Evolutionary conservation across 2,797 vertebrate species (phyloP).

Genomic region (Prionace glauca): DNA sequence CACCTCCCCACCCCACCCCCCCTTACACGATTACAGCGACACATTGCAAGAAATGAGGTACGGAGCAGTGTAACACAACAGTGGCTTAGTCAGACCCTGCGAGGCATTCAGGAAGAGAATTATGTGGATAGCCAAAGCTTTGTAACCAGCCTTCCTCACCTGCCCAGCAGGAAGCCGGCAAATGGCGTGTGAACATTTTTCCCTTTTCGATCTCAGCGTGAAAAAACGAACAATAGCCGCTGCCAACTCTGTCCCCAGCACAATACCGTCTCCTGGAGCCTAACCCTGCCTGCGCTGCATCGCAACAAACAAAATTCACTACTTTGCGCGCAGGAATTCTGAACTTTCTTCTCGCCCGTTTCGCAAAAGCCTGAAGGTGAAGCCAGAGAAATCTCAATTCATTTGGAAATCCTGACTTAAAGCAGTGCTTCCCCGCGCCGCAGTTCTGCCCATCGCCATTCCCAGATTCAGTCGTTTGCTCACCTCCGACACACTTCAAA

Average conservation of each 20-base stretch:
- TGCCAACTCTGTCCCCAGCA: constrained; percentile 70
- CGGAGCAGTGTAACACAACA: constrained; percentile 47
- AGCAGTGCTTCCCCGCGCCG: background rate
- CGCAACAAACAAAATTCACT: constrained; percentile 51
- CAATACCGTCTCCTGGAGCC: constrained; percentile 60
- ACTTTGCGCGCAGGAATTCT: constrained; percentile 42
- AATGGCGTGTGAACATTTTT: constrained; percentile 86
- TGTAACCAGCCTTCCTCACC: constrained; percentile 72
- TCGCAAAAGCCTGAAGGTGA: background rate
- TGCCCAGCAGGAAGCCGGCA: constrained; percentile 80
- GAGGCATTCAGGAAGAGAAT: constrained; percentile 69
- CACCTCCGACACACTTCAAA: background rate
- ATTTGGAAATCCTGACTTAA: background rate
- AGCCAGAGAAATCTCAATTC: background rate
- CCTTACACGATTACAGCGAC: constrained; percentile 1
- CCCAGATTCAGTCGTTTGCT: background rate
- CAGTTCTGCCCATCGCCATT: background rate
- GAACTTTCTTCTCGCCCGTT: constrained; percentile 45
- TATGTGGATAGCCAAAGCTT: constrained; percentile 75
- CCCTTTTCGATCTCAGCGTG: constrained; percentile 71
- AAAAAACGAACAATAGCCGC: constrained; percentile 80
- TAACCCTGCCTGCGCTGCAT: constrained; percentile 47
- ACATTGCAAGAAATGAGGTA: constrained; percentile 50
- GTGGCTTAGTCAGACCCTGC: constrained; percentile 43
- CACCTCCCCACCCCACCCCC: too few species aligned